Evolutionary conservation across 2,113 vertebrate genomes (phyloP).

Genomic region (Corynorhinus townsendii): DNA sequence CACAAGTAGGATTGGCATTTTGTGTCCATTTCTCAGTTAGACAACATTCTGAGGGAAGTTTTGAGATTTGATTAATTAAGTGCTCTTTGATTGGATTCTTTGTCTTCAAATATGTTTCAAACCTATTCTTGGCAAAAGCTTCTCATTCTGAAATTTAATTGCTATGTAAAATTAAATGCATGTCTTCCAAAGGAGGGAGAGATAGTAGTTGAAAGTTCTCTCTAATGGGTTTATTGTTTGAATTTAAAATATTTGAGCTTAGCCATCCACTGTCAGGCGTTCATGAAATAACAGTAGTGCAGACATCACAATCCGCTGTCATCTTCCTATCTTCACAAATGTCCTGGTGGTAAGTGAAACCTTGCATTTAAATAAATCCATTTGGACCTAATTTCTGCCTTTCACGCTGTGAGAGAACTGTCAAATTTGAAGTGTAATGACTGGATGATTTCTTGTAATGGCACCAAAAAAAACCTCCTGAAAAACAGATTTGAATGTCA

Average conservation of each 20-base stretch:
- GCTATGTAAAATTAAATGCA: background rate
- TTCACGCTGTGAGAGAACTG: conserved; percentile 65
- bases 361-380: conserved; percentile 77
- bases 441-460: conserved; percentile 66
- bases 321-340: conserved; percentile 59
- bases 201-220: conserved; percentile 43
- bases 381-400: conserved; percentile 75
- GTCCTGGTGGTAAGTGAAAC: conserved; percentile 69
- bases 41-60: background rate
- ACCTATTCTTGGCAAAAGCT: conserved; percentile 29
- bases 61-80: background rate
- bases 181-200: conserved; percentile 31
- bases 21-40: background rate
- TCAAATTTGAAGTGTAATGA: conserved; percentile 73
- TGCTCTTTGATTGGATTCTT: background rate
- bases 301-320: conserved; percentile 54
- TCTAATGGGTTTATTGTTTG: conserved; percentile 71
- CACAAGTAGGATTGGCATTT: background rate
- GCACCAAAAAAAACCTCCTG: conserved; percentile 36
- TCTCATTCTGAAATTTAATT: conserved; percentile 48
- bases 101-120: background rate
- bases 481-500: conserved; percentile 72
- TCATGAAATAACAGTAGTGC: conserved; percentile 57
- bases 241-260: conserved; percentile 68
- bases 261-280: conserved; percentile 47